phyloP scores from a whole-genome alignment of 2,797 vertebrate species.

The Aplochiton taeniatus region DNA sequence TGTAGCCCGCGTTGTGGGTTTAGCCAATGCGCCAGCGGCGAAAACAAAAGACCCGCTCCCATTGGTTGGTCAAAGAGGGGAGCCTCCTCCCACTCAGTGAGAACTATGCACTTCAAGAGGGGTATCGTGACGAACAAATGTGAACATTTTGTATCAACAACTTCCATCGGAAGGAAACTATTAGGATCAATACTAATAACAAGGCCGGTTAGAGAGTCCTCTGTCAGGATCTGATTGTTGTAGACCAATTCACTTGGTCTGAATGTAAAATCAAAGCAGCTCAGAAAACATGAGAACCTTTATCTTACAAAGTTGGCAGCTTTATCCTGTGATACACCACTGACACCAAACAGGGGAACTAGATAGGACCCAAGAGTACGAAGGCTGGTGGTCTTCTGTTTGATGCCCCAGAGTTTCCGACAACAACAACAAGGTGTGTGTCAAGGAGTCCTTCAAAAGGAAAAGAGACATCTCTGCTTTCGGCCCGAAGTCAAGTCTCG shows the following conservation, averaged over 20 bases:
- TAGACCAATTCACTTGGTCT: constrained; percentile 42
- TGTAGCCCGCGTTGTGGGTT: constrained; percentile 5
- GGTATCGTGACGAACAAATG: constrained; percentile 56
- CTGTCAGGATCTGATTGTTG: constrained; percentile 33
- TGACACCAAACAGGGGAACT: constrained; percentile 51
- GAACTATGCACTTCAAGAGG: constrained; percentile 65
- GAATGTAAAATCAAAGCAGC: constrained; percentile 60
- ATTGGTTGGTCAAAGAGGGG: constrained; percentile 28
- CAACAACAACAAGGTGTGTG: constrained; percentile 17
- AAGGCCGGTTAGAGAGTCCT: constrained; percentile 8
- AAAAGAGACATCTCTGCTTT: constrained; percentile 41
- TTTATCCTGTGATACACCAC: constrained; percentile 43
- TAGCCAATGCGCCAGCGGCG: constrained; percentile 35
- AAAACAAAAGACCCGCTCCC: constrained; percentile 28
- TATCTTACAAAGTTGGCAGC: constrained; percentile 55
- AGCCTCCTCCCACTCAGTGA: constrained; percentile 31
- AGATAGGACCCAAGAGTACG: constrained; percentile 17
- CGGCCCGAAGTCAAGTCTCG: constrained; percentile 40
- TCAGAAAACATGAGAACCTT: too few species aligned
- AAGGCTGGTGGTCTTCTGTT: not conserved
- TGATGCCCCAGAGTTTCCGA: constrained; percentile 15
- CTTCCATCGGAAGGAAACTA: not conserved
- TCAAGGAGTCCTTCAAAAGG: constrained; percentile 39
- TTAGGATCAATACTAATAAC: not conserved
- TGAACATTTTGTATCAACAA: constrained; percentile 50